Evolutionary conservation across 2,888 invertebrate genomes (phyloP), one percentile per base, ranked within the genome.

Genomic region (Rhagium mordax): DNA sequence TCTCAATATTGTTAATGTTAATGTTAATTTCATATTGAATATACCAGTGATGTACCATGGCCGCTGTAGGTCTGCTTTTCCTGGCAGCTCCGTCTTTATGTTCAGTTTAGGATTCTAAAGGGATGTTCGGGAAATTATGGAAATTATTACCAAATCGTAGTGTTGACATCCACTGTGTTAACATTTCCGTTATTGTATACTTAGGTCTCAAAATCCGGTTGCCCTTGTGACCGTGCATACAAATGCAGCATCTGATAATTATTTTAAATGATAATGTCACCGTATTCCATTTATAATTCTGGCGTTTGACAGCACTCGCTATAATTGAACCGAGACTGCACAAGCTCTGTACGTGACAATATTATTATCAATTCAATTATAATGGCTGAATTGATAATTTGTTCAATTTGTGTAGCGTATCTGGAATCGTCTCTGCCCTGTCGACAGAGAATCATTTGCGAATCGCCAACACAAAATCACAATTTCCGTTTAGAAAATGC

Each of bases 301-400:
- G 15, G n/a, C 15, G 15, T 57, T 15, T 57, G 27, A 57, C 48
- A 47, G 61, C 61, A 8, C 47, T 29, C 10, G 18, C 20, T 57
- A 15, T 24, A 57, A 57, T 24, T 24, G 57, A 10, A 48, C 20
- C 62, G 47, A 41, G 47, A 62, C 33, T 57, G 15, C 27, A 27
- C 21, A 55, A 15, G 33, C 59, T 21, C 49, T 49, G 64, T 49
- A 64, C 64, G 64, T 64, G 64, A 64, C 64, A 13, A 29, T 15
- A 24, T 49, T 27, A 27, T 49, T 51, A 49, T 27, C 64, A 49
- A 49, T 64, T 64, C 64, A 64, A 64, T 64, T 64, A 64, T 64
- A 64, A 64, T 51, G 27, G 64, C 18, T 24, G 64, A 51, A 64
- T 64, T 64, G 64, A 64, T 64, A 64, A 64, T 64, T 21, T 24